These are phyloP conservation scores for Netelia virgata DNA, from an alignment of 2,888 invertebrate species.

Conservation along the genomic window DNA sequence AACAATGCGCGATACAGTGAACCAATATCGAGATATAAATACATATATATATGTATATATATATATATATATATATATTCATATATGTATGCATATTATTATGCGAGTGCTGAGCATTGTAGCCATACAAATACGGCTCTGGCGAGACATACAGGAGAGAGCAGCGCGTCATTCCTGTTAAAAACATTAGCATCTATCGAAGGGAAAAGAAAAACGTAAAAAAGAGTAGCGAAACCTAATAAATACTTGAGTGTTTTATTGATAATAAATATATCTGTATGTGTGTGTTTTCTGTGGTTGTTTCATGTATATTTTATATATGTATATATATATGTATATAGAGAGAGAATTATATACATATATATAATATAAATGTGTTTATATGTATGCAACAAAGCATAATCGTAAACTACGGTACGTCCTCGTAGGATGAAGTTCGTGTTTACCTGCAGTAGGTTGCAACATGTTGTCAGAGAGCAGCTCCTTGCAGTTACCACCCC, in stretches of 20 bases:
- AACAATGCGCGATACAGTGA: slow-evolving; percentile 75
- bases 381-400: slow-evolving; percentile 81
- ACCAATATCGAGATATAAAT: slow-evolving; percentile 49
- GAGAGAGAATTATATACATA: slow-evolving; percentile 50
- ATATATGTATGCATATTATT: slow-evolving; percentile 56
- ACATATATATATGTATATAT: not conserved
- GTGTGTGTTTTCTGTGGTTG: slow-evolving; percentile 48
- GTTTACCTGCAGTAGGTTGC: slow-evolving; percentile 85
- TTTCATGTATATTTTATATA: slow-evolving; percentile 30
- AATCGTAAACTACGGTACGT: slow-evolving; percentile 83
- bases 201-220: slow-evolving; percentile 77
- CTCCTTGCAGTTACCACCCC: slow-evolving; percentile 85
- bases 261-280: slow-evolving; percentile 65
- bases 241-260: slow-evolving; percentile 65
- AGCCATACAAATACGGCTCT: slow-evolving; percentile 83
- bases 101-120: slow-evolving; percentile 82
- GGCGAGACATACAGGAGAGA: slow-evolving; percentile 81
- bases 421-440: slow-evolving; percentile 84
- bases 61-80: not conserved
- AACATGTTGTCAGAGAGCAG: slow-evolving; percentile 84
- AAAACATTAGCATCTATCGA: slow-evolving; percentile 81
- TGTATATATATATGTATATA: slow-evolving; percentile 57
- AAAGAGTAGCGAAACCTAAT: slow-evolving; percentile 67
- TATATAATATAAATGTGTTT: slow-evolving; percentile 54
- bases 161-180: slow-evolving; percentile 82